phyloP scores from a whole-genome alignment of 2,113 vertebrate species.

The Passer domesticus region DNA sequence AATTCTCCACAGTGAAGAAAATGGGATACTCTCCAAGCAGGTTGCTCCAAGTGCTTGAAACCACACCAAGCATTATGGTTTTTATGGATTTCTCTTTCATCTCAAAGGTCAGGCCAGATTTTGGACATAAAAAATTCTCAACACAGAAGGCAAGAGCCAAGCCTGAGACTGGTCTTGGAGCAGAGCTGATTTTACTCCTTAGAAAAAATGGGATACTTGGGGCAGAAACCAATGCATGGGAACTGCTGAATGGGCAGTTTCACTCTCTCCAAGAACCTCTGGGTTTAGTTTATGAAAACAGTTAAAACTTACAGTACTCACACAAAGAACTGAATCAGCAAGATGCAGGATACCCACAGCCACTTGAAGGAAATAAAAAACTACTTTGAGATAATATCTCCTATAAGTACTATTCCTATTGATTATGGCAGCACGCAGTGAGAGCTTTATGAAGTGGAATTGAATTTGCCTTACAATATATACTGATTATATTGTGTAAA shows the following conservation, averaged over 20 bases:
- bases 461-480: neutral
- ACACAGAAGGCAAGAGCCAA: neutral
- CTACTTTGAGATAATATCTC: neutral
- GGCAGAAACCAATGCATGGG: neutral
- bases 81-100: neutral
- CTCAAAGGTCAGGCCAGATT: neutral
- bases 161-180: neutral
- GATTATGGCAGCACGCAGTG: neutral
- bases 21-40: neutral
- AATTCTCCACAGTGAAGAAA: neutral
- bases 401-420: neutral
- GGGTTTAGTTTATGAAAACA: neutral
- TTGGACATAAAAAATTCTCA: neutral
- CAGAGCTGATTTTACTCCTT: neutral
- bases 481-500: neutral
- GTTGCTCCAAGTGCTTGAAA: neutral
- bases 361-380: neutral
- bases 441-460: neutral
- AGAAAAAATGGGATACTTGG: fast-evolving
- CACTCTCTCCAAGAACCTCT: neutral
- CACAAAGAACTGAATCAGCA: neutral
- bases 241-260: neutral
- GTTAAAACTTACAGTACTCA: neutral
- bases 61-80: neutral
- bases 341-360: neutral